Evolutionary conservation across 2,888 invertebrate species (phyloP).

Genomic region (Drosophila quinaria): DNA sequence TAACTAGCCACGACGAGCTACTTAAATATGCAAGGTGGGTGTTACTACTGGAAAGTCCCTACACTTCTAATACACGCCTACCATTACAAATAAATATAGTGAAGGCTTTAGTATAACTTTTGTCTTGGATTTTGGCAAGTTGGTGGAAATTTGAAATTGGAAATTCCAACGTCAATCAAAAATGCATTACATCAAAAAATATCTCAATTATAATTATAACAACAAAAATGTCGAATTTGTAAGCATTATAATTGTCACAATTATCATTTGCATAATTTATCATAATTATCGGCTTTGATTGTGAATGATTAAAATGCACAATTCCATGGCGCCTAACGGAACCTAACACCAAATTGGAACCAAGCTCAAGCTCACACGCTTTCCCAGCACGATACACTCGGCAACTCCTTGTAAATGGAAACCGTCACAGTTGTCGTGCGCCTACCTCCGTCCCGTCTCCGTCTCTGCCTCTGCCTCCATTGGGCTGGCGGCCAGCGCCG

Average conservation of each 20-base stretch:
- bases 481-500: constrained; percentile 46
- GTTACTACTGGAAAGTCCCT: constrained; percentile 29
- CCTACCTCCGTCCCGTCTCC: not conserved
- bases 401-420: constrained; percentile 73
- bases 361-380: constrained; percentile 67
- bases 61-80: not conserved
- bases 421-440: constrained; percentile 75
- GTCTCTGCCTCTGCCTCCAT: not conserved
- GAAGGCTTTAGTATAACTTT: not conserved
- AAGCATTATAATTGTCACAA: not conserved
- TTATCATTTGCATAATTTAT: constrained; percentile 1
- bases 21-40: constrained; percentile 17
- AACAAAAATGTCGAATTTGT: not conserved
- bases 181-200: too few relatives aligned
- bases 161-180: constrained; percentile 7
- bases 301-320: constrained; percentile 60
- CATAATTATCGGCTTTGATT: constrained; percentile 32
- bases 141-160: constrained; percentile 14
- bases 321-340: constrained; percentile 67
- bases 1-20: constrained; percentile 7
- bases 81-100: not conserved
- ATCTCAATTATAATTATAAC: not conserved
- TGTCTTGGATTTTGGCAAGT: not conserved
- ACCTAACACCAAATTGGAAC: constrained; percentile 75
- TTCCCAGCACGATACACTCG: constrained; percentile 53